Evolutionary conservation across 1,140 invertebrate species (phyloP).

Genomic region (Drosophila sucinea): DNA sequence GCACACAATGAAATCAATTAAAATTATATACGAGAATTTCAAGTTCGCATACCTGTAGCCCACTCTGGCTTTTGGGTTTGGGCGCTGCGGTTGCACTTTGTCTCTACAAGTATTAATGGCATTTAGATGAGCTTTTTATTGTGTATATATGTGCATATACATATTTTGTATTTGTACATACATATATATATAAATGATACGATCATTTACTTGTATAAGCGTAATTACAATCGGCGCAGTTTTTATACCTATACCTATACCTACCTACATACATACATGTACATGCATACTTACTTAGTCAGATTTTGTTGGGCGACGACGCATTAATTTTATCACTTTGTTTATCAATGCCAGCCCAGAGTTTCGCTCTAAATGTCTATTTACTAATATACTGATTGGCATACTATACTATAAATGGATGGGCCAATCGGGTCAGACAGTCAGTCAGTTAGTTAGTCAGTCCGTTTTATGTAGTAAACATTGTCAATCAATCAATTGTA

Average conservation of each 20-base stretch:
- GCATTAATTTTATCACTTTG: slow-evolving; percentile 75
- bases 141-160: slow-evolving; percentile 17
- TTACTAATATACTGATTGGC: neutral
- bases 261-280: no score
- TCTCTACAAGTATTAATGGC: slow-evolving; percentile 37
- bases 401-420: neutral
- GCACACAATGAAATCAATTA: slow-evolving; percentile 14
- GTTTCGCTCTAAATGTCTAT: slow-evolving; percentile 22
- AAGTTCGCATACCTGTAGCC: slow-evolving; percentile 38
- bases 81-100: slow-evolving; percentile 39
- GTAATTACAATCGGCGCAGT: slow-evolving; percentile 68
- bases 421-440: slow-evolving; percentile 32
- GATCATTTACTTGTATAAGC: slow-evolving; percentile 42
- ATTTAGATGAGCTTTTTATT: slow-evolving; percentile 60
- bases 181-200: slow-evolving; percentile 28
- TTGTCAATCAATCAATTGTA: slow-evolving; percentile 59
- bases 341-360: slow-evolving; percentile 49
- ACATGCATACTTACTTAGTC: slow-evolving; percentile 27
- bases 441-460: slow-evolving; percentile 19
- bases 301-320: slow-evolving; percentile 43
- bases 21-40: slow-evolving; percentile 38
- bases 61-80: neutral
- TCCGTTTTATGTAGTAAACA: neutral
- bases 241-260: slow-evolving; percentile 4
- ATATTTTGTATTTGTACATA: slow-evolving; percentile 16